Conservation (phyloP, 2,888 invertebrate species). For the Zelleria hepariella region DNA sequence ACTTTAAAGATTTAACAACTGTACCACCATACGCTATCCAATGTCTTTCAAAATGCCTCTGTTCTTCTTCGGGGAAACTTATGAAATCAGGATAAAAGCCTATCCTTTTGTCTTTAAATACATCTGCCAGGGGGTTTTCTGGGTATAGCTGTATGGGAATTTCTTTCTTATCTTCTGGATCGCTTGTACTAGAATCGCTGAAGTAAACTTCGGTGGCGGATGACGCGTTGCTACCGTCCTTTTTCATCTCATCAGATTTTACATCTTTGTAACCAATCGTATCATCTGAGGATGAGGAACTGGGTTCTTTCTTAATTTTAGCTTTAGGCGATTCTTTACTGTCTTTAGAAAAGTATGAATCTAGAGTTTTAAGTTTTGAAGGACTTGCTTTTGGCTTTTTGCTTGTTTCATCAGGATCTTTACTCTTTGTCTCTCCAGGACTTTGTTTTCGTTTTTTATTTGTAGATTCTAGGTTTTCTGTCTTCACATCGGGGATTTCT, state of each 20-base stretch:
- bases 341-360: conserved; percentile 15
- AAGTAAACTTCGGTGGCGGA: conserved; percentile 1
- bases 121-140: conserved; percentile 47
- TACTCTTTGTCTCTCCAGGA: neutral
- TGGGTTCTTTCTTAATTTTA: conserved; percentile 10
- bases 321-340: conserved; percentile 10
- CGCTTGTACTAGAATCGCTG: conserved; percentile 11
- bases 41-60: conserved; percentile 63
- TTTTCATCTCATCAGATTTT: conserved; percentile 2
- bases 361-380: conserved; percentile 19
- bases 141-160: conserved; percentile 20
- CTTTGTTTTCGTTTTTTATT: neutral
- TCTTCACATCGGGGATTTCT: neutral
- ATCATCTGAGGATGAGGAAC: neutral
- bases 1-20: conserved; percentile 46
- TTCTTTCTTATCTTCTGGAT: conserved; percentile 10
- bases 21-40: conserved; percentile 76
- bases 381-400: conserved; percentile 36
- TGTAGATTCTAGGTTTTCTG: neutral
- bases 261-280: neutral
- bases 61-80: conserved; percentile 48
- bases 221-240: neutral
- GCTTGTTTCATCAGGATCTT: conserved; percentile 23
- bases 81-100: conserved; percentile 64
- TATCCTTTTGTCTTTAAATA: conserved; percentile 40